Base-by-base conservation (phyloP, 2,888 invertebrate genomes). In the Pollenia amentaria region DNA sequence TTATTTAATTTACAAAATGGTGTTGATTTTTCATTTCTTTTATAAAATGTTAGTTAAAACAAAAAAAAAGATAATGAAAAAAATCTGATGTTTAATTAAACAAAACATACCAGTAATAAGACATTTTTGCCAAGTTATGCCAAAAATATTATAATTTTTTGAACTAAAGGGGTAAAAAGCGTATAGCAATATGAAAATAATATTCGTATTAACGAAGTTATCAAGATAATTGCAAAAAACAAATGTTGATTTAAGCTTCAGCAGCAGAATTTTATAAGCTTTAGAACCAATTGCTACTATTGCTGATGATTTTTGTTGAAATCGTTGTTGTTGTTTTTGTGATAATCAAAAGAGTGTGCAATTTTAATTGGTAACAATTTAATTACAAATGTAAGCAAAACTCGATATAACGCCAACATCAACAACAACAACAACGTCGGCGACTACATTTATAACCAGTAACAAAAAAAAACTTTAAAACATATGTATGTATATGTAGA, bases 291-390 rank as follows among this genome's bases (percentile, higher is more conserved):
- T 60, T 60, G 7, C 7, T 55, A 46, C 62, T 53, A 10, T 46
- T 70, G 21, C 62, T 62, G 16, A 12, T 18, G 70, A 80, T 64
- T 73, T 77, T 11, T 38, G 42, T 57, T 80, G 73, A 29, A 29
- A 29, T 29, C 29, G 29, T 29, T 84, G n/a, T 57, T 79, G 55
- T 87, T 88, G 73, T 81, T 81, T 67, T 87, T 80, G 90, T 91
- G 92, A 92, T 92, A 92, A 92, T 92, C 92, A 92, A 91, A 92
- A 91, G 92, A 90, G 92, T 92, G 92, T 92, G 92, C 92, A 92
- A 92, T 92, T 92, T 92, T 92, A 92, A 92, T 92, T 92, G 92
- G 92, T 89, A 87, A 81, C 92, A 92, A 92, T 92, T 92, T 92
- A 92, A 92, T 92, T 92, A 92, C 91, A 88, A 88, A 87, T 87